Percentiles rank a stretch among this genome's conserved stretches.
Evolutionary conservation across 2,113 vertebrate genomes (phyloP).

Genomic region (Burhinus oedicnemus): DNA sequence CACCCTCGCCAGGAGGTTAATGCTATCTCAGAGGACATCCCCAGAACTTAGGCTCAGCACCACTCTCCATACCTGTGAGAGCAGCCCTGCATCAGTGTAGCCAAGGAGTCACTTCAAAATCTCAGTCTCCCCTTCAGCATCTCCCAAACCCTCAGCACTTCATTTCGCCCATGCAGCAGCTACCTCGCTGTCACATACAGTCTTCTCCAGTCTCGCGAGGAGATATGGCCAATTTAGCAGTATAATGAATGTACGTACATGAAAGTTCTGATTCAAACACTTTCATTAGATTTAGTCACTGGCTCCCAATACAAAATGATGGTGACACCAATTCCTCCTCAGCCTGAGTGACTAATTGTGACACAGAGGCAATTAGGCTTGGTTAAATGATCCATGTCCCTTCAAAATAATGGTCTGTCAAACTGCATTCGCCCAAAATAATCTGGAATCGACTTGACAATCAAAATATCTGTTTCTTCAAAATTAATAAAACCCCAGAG

Average conservation of each 20-base stretch:
- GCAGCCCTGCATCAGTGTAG: not conserved
- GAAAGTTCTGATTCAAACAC: constrained; percentile 37
- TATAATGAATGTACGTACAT: not conserved
- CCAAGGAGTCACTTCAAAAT: not conserved
- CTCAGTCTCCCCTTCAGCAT: not conserved
- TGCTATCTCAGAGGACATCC: not conserved
- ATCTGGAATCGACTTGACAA: constrained; percentile 35
- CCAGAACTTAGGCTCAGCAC: not conserved
- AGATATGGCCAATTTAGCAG: not conserved
- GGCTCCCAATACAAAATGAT: constrained; percentile 20
- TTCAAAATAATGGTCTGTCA: constrained; percentile 59
- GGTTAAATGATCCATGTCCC: constrained; percentile 65
- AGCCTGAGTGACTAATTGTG: constrained; percentile 59
- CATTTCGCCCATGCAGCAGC: not conserved
- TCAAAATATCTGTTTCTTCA: constrained; percentile 57
- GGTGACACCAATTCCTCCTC: constrained; percentile 34
- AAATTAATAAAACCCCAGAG: constrained; percentile 23
- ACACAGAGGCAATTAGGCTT: constrained; percentile 57
- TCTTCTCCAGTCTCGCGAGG: not conserved
- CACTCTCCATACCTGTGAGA: not conserved
- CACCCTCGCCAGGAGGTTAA: not conserved
- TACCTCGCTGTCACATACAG: not conserved
- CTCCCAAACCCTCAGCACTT: not conserved
- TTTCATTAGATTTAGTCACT: constrained; percentile 51
- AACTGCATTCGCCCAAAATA: constrained; percentile 35